Conservation (phyloP, 2,888 invertebrate genomes). For the Tanypteryx hageni region DNA sequence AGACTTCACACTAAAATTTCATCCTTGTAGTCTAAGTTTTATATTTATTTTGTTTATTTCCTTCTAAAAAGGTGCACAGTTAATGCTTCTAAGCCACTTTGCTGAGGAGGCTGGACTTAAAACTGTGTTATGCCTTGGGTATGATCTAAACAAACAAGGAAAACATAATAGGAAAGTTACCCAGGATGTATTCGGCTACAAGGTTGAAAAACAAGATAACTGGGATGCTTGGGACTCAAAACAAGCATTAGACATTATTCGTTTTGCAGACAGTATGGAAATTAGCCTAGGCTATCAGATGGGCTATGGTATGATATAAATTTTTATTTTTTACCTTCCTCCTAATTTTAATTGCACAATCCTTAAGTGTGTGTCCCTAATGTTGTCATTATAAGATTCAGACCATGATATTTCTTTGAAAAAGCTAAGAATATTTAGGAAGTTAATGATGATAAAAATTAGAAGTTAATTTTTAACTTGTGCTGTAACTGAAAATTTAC, state of each 20-base stretch:
- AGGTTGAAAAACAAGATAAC: neutral
- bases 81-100: constrained; percentile 73
- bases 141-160: neutral
- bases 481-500: no score
- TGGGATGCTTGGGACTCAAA: constrained; percentile 30
- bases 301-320: constrained; percentile 34
- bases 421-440: no score
- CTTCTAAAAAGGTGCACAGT: constrained; percentile 72
- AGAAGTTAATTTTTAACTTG: no score
- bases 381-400: neutral
- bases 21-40: no score
- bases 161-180: neutral
- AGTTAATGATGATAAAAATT: no score
- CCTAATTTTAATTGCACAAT: neutral
- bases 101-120: constrained; percentile 73
- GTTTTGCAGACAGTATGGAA: constrained; percentile 33
- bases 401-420: no score
- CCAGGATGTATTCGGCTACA: neutral
- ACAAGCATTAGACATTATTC: constrained; percentile 17
- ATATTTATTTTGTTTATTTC: neutral
- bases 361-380: neutral
- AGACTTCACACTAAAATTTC: no score
- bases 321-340: neutral
- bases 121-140: constrained; percentile 67
- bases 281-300: constrained; percentile 38